Conservation (phyloP, 2,888 invertebrate genomes). For the Cerastoderma edule region DNA sequence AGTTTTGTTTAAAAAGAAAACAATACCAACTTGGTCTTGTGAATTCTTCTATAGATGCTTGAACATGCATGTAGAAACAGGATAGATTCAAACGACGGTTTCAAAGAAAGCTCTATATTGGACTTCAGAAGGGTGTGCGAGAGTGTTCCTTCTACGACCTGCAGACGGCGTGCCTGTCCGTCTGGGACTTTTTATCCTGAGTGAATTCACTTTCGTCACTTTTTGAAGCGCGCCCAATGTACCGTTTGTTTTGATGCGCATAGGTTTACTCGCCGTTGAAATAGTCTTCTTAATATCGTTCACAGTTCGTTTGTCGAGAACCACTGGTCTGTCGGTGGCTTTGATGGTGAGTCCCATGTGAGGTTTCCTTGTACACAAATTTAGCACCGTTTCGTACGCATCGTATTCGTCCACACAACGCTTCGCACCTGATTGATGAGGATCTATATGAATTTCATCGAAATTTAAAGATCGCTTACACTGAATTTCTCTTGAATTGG, state of each 20-base stretch:
- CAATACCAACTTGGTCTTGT: too few species aligned
- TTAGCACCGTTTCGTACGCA: slow-evolving; percentile 16
- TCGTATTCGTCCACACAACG: not conserved
- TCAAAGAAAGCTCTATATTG: slow-evolving; percentile 8
- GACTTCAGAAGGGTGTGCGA: not conserved
- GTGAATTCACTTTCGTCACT: not conserved
- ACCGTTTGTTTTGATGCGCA: slow-evolving; percentile 42
- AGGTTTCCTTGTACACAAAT: slow-evolving; percentile 21
- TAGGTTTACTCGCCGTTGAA: slow-evolving; percentile 17
- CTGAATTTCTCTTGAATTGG: slow-evolving; percentile 26
- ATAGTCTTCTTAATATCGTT: slow-evolving; percentile 32
- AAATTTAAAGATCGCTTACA: slow-evolving; percentile 39
- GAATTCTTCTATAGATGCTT: too few species aligned
- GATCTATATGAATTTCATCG: not conserved
- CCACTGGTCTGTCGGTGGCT: not conserved
- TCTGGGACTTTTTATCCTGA: not conserved
- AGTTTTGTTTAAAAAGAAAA: too few species aligned
- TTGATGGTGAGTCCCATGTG: not conserved
- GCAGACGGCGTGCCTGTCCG: not conserved
- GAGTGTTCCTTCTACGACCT: not conserved
- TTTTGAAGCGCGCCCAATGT: slow-evolving; percentile 22
- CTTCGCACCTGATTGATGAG: not conserved
- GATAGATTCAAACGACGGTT: not conserved
- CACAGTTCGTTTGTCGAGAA: slow-evolving; percentile 1
- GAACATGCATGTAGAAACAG: too few species aligned